Conservation (phyloP, 2,797 vertebrate species). For the Pangasius krempfi region DNA sequence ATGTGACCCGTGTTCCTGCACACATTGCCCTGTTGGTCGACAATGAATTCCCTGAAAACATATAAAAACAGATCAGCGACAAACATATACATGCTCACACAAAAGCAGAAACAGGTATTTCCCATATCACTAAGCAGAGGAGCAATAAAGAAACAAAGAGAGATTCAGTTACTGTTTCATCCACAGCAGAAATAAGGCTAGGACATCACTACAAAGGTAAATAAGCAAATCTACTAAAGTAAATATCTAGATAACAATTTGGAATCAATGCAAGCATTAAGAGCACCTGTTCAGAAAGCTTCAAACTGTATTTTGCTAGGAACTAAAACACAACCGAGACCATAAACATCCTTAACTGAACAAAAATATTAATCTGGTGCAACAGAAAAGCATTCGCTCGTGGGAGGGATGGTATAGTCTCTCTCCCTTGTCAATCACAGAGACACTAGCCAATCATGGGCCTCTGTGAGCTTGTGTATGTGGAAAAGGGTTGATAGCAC, state of each 20-base stretch:
- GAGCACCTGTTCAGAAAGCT: background rate
- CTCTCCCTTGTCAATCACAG: background rate
- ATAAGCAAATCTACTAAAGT: background rate
- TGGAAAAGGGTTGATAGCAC: background rate
- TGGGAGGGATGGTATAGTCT: background rate
- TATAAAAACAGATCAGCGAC: conserved; percentile 28
- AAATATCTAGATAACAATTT: background rate
- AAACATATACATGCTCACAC: background rate
- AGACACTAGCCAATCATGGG: background rate
- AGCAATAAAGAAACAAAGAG: background rate
- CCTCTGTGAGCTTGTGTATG: background rate
- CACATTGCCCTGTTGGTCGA: conserved; percentile 62
- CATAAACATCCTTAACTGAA: background rate
- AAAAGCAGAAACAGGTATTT: background rate
- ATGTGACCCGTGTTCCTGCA: conserved; percentile 70
- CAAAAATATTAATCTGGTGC: background rate
- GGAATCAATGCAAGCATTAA: background rate
- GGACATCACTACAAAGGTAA: background rate
- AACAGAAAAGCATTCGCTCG: background rate
- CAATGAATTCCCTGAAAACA: conserved; percentile 60
- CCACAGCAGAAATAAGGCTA: background rate
- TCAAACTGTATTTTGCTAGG: background rate
- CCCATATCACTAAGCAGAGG: background rate
- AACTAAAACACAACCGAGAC: background rate
- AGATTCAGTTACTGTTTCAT: background rate